Conservation (phyloP, 2,113 vertebrate species). For the Aleadryas rufinucha region DNA sequence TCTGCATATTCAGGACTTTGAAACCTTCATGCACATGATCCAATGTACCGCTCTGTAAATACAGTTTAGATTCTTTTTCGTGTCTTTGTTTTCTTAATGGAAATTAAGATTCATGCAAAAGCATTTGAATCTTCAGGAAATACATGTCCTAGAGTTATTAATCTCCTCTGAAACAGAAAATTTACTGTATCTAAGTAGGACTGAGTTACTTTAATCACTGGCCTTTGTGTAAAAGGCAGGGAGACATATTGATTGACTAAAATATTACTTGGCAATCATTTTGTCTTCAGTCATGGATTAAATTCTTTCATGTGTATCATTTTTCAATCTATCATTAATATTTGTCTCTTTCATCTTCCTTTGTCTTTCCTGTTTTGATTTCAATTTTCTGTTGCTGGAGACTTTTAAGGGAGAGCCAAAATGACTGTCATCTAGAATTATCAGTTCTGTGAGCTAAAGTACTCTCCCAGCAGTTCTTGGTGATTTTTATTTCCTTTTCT, state of each 20-base stretch:
- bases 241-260: not conserved
- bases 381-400: not conserved
- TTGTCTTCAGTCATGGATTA: not conserved
- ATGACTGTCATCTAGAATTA: conserved; percentile 7
- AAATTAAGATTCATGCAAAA: not conserved
- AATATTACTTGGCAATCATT: conserved; percentile 15
- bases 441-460: not conserved
- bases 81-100: not conserved
- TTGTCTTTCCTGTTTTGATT: conserved; percentile 42
- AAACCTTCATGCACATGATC: not conserved
- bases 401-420: conserved; percentile 39
- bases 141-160: not conserved
- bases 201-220: not conserved
- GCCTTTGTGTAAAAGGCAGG: not conserved
- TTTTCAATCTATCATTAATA: conserved; percentile 28
- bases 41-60: not conserved
- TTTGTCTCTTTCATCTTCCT: conserved; percentile 30
- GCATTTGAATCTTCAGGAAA: not conserved
- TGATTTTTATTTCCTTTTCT: conserved; percentile 8
- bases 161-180: not conserved
- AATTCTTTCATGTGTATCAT: not conserved
- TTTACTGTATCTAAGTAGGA: not conserved
- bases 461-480: not conserved
- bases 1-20: not conserved
- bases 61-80: not conserved